Evolutionary conservation across 37 sponge, comb jelly and placozoan genomes (phyloP), one percentile per base, ranked within the genome.

Genomic region (Crambe crambe): DNA sequence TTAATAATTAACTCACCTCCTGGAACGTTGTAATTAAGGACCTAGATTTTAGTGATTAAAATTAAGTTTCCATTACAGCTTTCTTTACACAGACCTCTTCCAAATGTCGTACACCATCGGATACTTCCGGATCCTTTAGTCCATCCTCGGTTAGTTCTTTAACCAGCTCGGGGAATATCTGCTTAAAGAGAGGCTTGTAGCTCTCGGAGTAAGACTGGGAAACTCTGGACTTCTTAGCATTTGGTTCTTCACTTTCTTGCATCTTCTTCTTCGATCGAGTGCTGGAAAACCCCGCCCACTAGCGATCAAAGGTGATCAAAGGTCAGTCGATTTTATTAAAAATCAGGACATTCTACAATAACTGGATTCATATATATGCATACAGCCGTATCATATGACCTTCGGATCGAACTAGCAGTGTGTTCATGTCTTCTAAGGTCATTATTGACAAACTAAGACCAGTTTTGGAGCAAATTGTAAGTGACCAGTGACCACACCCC

Each of bases 21-120:
- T 29, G 91, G 94, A 2, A 89, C 91, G 62, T 81, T 93, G 87
- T 86, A 93, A 10, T 93, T 75, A 29, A 89, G 31, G 12, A 85
- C 77, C 93, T 93, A 58, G 22, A 42, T 36, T 8, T 20, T n/a
- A 40, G 6, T 3, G 27, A 21, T 34, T 60, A 41, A 51, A 15
- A 47, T 12, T 15, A 47, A 12, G 51, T 47, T 15, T 47, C 12
- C 6, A 18, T 20, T 5, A 61, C 25, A 29, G 12, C 63, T 23
- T 27, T 27, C 12, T 29, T 27, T 61, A 21, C n/a, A 42, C 67
- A 23, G 39, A 91, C 92, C 42, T 87, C 67, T 26, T 83, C 35
- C 36, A 92, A 64, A 72, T 92, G 89, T 25, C 58, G 37, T 4
- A 92, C 42, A 21, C 83, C 89, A 68, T 76, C 89, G 12, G 67